Percentiles rank a stretch among this genome's conserved stretches.
Evolutionary conservation across 1,140 invertebrate species (phyloP).

Genomic region (Pseudomyrmex dendroicus): DNA sequence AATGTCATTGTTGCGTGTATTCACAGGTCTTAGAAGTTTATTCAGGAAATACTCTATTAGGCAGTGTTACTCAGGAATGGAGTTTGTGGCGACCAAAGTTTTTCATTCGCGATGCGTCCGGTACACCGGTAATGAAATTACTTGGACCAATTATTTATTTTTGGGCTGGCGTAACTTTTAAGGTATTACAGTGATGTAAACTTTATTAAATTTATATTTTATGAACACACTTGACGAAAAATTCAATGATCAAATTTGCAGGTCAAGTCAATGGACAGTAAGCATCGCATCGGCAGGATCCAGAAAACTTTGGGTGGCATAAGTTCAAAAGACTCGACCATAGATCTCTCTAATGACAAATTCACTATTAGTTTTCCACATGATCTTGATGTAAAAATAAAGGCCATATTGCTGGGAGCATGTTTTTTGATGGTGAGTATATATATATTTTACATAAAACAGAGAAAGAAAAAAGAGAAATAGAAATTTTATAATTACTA

Average conservation of each 20-base stretch:
- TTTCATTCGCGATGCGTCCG: constrained; percentile 91
- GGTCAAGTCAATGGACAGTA: constrained; percentile 89
- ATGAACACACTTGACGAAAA: no score
- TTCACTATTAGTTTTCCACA: constrained; percentile 93
- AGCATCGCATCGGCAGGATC: constrained; percentile 90
- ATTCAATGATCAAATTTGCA: constrained; percentile 69
- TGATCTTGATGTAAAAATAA: constrained; percentile 93
- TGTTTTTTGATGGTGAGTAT: constrained; percentile 89
- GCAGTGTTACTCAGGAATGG: constrained; percentile 94
- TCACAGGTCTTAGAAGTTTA: constrained; percentile 70
- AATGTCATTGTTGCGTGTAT: not conserved
- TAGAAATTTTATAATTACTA: not conserved
- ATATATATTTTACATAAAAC: not conserved
- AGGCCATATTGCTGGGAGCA: constrained; percentile 92
- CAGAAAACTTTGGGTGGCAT: constrained; percentile 84
- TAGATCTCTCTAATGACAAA: constrained; percentile 90
- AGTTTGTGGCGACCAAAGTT: constrained; percentile 92
- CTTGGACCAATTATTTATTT: constrained; percentile 94
- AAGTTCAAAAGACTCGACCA: no score
- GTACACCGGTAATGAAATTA: constrained; percentile 92
- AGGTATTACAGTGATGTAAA: constrained; percentile 79
- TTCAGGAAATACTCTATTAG: constrained; percentile 88
- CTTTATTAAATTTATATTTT: not conserved
- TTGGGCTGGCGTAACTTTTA: constrained; percentile 90
- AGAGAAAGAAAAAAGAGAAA: not conserved